These are phyloP conservation scores for Malurus splendens DNA, from an alignment of 2,797 vertebrate genomes.

Conservation along the genomic window DNA sequence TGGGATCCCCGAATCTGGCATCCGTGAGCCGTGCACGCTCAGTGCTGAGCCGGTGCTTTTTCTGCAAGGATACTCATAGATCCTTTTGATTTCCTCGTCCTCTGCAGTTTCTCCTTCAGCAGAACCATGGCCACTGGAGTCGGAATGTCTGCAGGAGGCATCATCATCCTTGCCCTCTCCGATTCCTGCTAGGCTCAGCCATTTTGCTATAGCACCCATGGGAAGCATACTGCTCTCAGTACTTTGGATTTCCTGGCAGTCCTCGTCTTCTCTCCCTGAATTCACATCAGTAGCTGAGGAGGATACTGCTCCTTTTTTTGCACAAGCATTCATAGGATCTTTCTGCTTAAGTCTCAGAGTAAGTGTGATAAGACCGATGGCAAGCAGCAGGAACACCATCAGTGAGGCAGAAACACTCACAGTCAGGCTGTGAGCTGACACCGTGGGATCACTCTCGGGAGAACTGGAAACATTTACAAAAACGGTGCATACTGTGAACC, in stretches of 20 bases:
- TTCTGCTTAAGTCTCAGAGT: constrained; percentile 78
- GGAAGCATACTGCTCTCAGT: constrained; percentile 4
- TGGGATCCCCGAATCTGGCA: constrained; percentile 75
- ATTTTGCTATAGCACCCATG: constrained; percentile 43
- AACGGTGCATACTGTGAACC: constrained; percentile 76
- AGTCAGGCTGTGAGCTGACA: constrained; percentile 69
- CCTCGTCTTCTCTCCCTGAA: constrained; percentile 26
- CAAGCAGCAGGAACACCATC: constrained; percentile 76
- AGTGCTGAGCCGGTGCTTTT: constrained; percentile 62
- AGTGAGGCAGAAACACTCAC: constrained; percentile 75
- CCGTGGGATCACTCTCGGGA: constrained; percentile 52
- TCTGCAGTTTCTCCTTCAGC: constrained; percentile 87
- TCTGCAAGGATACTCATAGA: constrained; percentile 76
- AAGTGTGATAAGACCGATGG: constrained; percentile 70
- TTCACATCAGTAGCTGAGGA: constrained; percentile 52
- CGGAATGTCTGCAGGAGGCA: constrained; percentile 71
- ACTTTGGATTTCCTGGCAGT: constrained; percentile 57
- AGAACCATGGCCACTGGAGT: constrained; percentile 81
- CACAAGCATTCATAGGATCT: constrained; percentile 36
- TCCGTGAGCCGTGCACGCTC: constrained; percentile 36
- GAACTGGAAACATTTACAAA: constrained; percentile 83
- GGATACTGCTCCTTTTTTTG: constrained; percentile 61
- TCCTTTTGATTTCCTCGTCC: constrained; percentile 89
- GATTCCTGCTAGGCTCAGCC: constrained; percentile 63
- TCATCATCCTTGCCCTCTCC: constrained; percentile 60